phyloP scores from a whole-genome alignment of 1,140 invertebrate genomes.

The Drosophila orena region DNA sequence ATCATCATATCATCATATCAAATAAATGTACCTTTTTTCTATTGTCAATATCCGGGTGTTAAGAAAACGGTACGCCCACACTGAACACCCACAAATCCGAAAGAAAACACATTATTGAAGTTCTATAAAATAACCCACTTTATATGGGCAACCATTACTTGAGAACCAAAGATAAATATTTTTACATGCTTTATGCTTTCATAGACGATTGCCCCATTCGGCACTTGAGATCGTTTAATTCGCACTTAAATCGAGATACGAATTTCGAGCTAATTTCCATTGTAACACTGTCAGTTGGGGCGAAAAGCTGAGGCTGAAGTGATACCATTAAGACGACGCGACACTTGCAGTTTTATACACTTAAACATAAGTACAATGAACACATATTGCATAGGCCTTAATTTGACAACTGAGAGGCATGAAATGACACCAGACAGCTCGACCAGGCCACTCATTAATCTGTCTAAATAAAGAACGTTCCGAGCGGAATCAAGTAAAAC shows the following conservation, averaged over 20 bases:
- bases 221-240: constrained; percentile 44
- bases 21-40: background rate
- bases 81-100: background rate
- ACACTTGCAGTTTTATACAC: constrained; percentile 49
- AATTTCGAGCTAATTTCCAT: constrained; percentile 47
- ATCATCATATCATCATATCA: too few relatives aligned
- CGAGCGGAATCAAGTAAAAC: constrained; percentile 38
- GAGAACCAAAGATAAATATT: constrained; percentile 10
- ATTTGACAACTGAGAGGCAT: constrained; percentile 80
- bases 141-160: constrained; percentile 6
- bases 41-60: background rate
- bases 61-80: background rate
- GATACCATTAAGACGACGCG: constrained; percentile 42
- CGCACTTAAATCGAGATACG: constrained; percentile 32
- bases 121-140: constrained; percentile 2
- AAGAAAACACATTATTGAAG: constrained; percentile 8
- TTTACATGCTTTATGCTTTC: background rate
- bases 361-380: constrained; percentile 40
- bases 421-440: constrained; percentile 61
- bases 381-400: constrained; percentile 58
- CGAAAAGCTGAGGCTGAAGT: constrained; percentile 15
- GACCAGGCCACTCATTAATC: constrained; percentile 65
- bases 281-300: constrained; percentile 29
- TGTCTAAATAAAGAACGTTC: constrained; percentile 76
- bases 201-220: constrained; percentile 42